Conservation (phyloP, 2,888 invertebrate genomes). For the Acrobasis suavella region DNA sequence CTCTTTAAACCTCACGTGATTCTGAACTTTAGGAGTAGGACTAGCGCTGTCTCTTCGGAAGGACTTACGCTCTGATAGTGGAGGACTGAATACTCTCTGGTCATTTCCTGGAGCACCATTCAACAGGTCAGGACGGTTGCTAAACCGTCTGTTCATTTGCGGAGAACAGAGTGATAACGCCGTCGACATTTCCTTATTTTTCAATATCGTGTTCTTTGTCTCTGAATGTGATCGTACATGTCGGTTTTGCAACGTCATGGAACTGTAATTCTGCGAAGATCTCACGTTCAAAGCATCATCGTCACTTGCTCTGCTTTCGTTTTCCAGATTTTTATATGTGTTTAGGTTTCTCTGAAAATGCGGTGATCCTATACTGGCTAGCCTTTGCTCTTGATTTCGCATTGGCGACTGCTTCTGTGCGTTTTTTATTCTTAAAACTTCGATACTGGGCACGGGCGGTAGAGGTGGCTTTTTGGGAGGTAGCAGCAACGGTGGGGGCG, state of each 20-base stretch:
- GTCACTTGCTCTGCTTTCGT: constrained; percentile 64
- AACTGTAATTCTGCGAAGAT: constrained; percentile 63
- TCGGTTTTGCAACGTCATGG: constrained; percentile 69
- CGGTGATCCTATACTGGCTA: constrained; percentile 85
- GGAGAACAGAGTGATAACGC: constrained; percentile 79
- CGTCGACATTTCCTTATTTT: constrained; percentile 71
- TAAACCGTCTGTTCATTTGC: constrained; percentile 78
- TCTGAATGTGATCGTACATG: constrained; percentile 76
- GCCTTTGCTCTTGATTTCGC: constrained; percentile 73
- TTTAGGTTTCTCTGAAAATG: constrained; percentile 84
- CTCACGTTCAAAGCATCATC: constrained; percentile 58
- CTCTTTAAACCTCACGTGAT: constrained; percentile 76
- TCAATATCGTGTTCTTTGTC: constrained; percentile 73
- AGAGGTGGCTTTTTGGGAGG: constrained; percentile 88
- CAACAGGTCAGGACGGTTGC: constrained; percentile 68
- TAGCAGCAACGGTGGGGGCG: constrained; percentile 79
- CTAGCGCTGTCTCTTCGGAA: constrained; percentile 59
- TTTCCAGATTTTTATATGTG: constrained; percentile 82
- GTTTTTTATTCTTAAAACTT: constrained; percentile 82
- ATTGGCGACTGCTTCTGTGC: constrained; percentile 69
- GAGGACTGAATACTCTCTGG: constrained; percentile 64
- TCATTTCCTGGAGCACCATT: constrained; percentile 71
- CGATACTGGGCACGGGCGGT: constrained; percentile 86
- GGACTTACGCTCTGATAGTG: constrained; percentile 58
- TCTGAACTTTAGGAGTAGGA: constrained; percentile 65